phyloP scores from a whole-genome alignment of 1,140 invertebrate species.

The Leptinotarsa defecta region DNA sequence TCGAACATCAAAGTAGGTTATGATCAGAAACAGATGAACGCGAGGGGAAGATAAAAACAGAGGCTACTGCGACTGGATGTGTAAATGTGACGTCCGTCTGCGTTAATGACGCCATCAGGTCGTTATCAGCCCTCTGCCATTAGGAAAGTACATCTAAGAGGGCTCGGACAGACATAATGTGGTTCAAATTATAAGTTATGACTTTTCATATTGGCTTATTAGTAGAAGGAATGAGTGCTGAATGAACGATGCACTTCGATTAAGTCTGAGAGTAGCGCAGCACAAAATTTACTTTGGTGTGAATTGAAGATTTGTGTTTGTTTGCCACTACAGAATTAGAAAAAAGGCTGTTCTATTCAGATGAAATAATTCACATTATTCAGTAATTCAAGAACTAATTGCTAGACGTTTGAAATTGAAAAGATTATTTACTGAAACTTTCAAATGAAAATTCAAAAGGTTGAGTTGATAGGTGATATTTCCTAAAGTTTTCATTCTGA shows the following conservation, averaged over 20 bases:
- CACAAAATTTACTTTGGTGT: background rate
- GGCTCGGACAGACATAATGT: constrained; percentile 41
- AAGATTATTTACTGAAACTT: too few species aligned
- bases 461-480: too few species aligned
- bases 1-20: constrained; percentile 19
- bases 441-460: too few species aligned
- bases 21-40: constrained; percentile 17
- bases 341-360: too few species aligned
- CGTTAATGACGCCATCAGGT: constrained; percentile 38
- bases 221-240: constrained; percentile 23
- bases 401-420: too few species aligned
- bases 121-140: constrained; percentile 44
- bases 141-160: constrained; percentile 40
- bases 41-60: constrained; percentile 1
- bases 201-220: constrained; percentile 49
- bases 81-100: constrained; percentile 29
- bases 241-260: constrained; percentile 23
- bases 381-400: too few species aligned
- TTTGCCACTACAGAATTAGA: too few species aligned
- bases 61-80: constrained; percentile 17
- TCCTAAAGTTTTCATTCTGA: too few species aligned
- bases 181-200: constrained; percentile 49
- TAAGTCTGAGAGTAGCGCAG: background rate
- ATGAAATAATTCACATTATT: too few species aligned
- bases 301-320: too few species aligned